Base-by-base conservation (phyloP, 1,140 invertebrate genomes). In the Lordiphosa mommai region DNA sequence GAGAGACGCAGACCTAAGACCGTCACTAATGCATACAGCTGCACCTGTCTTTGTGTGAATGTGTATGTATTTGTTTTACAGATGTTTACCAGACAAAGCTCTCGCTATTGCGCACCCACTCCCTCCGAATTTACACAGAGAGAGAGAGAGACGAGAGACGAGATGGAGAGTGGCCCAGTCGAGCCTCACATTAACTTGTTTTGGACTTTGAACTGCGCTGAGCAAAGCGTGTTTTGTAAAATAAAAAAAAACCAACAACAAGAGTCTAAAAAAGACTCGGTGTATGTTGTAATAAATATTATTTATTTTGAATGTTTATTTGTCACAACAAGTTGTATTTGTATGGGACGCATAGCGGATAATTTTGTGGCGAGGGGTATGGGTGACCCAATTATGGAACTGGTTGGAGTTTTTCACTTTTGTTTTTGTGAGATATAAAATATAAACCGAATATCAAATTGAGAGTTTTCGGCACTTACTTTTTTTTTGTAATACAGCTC, bases 121-220 rank as follows among this genome's bases (percentile, higher is more conserved):
- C 36, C 38, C 13, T 32, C n/a, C 9, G 10, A 30, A 23, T 5
- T 13, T 32, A 23, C 13, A 10, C 13, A 56, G 48, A 47, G 41
- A 36, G 43, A 56, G 33, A 48, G 37, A 30, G 4, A 29, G 17
- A n/a, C n/a, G n/a, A n/a, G n/a, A n/a, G n/a, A n/a, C n/a, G n/a
- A n/a, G n/a, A n/a, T n/a, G n/a, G n/a, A n/a, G n/a, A n/a, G 34
- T 29, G 20, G 27, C 14, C 10, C 43, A 63, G 64, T 58, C 56
- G 67, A 67, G 53, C 61, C 51, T 52, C 52, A 50, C 41, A 29
- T 33, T 43, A 60, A 66, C 53, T 50, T 43, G 47, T 40, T 66
- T 61, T 72, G 74, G 77, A 82, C 76, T 82, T 82, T 82, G 76
- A 72, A 82, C 76, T 63, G 47, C 23, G 61, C 47, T 69, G 53